Conservation (phyloP, 2,113 vertebrate species). For the Chionomys nivalis region DNA sequence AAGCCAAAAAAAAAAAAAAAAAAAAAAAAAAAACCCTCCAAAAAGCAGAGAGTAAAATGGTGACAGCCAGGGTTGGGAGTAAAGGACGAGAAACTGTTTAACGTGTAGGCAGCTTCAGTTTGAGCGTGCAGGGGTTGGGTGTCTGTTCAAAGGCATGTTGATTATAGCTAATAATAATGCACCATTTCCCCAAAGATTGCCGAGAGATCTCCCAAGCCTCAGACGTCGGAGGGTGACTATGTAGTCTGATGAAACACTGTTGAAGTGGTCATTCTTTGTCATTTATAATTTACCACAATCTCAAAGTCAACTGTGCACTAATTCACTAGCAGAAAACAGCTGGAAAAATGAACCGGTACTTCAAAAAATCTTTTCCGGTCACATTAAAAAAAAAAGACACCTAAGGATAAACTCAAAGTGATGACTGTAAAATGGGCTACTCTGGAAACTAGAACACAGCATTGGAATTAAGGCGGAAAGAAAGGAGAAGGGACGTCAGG, state of each 20-base stretch:
- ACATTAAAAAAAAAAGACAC: background rate
- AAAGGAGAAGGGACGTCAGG: background rate
- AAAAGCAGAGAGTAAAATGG: background rate
- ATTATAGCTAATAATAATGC: background rate
- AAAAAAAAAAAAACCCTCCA: background rate
- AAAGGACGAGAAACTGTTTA: background rate
- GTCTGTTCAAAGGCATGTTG: background rate
- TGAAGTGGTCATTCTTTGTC: constrained; percentile 17
- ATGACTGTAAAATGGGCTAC: background rate
- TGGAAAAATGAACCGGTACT: background rate
- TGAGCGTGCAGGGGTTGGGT: background rate
- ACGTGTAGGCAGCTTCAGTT: background rate
- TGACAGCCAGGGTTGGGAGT: background rate
- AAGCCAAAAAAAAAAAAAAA: background rate
- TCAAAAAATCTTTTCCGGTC: background rate
- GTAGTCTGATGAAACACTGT: background rate
- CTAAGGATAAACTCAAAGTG: background rate
- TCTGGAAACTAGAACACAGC: background rate
- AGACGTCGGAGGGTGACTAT: background rate
- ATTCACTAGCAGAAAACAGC: background rate
- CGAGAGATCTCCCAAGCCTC: background rate
- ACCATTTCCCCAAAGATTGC: background rate
- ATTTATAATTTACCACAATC: constrained; percentile 26
- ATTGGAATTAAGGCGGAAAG: background rate
- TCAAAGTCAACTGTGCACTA: background rate